phyloP scores from a whole-genome alignment of 2,797 vertebrate genomes.

The Gallinago nigripennis region DNA sequence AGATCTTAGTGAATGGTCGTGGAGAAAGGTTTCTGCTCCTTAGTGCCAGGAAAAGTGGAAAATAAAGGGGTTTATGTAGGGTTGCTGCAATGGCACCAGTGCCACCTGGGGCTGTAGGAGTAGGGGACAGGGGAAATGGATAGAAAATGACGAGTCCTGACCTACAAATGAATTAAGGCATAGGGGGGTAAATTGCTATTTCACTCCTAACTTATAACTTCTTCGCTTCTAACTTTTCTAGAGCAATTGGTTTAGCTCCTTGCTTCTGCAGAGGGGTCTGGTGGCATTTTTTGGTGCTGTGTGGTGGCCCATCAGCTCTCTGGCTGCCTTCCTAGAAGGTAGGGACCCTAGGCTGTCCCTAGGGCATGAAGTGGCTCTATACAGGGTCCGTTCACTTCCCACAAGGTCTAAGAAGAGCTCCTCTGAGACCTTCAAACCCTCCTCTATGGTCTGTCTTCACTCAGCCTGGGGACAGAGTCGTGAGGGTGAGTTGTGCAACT shows the following conservation, averaged over 20 bases:
- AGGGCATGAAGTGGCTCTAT: background rate
- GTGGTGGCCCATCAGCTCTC: background rate
- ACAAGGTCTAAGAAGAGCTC: background rate
- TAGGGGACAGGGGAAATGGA: rapidly evolving
- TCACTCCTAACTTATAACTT: background rate
- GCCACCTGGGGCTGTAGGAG: background rate
- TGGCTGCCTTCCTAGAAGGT: background rate
- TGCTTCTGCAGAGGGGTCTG: no score
- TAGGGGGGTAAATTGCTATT: background rate
- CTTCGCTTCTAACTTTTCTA: background rate
- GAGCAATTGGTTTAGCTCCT: background rate
- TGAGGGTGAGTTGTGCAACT: background rate
- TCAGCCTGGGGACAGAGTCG: background rate
- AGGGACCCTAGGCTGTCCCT: background rate
- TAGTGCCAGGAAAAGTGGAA: background rate
- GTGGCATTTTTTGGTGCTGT: background rate
- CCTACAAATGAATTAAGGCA: background rate
- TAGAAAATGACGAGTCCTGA: background rate
- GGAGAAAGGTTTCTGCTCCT: background rate
- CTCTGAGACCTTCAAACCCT: rapidly evolving
- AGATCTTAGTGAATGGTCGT: background rate
- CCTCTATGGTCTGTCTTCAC: background rate
- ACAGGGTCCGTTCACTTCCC: background rate
- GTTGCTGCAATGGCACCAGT: rapidly evolving
- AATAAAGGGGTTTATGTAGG: background rate